These are phyloP conservation scores for Choristoneura fumiferana DNA, from an alignment of 1,140 invertebrate species.

Conservation along the genomic window DNA sequence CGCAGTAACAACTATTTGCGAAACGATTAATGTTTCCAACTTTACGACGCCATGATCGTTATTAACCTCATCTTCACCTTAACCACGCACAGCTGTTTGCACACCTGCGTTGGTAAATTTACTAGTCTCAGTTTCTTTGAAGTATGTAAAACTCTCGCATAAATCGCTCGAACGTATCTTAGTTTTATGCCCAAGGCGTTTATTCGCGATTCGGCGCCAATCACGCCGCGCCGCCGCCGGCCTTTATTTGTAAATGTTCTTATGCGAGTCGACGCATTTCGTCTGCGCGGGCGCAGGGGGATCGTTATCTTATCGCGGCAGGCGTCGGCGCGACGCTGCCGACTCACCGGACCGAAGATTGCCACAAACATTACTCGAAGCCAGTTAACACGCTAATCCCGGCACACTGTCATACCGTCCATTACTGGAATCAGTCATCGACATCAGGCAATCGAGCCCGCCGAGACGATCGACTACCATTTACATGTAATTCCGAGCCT, in stretches of 20 bases:
- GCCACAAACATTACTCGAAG: slow-evolving; percentile 30
- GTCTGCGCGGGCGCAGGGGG: slow-evolving; percentile 32
- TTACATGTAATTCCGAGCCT: slow-evolving; percentile 40
- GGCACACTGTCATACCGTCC: slow-evolving; percentile 26
- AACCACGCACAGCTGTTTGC: slow-evolving; percentile 33
- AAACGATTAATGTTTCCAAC: slow-evolving; percentile 27
- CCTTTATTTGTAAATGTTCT: slow-evolving; percentile 58
- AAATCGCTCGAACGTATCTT: slow-evolving; percentile 29
- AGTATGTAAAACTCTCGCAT: slow-evolving; percentile 30
- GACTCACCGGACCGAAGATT: slow-evolving; percentile 38
- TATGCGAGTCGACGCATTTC: slow-evolving; percentile 35
- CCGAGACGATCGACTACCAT: slow-evolving; percentile 35
- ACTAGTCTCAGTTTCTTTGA: slow-evolving; percentile 8
- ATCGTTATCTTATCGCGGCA: slow-evolving; percentile 61
- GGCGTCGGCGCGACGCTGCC: slow-evolving; percentile 49
- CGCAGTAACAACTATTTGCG: too few species aligned
- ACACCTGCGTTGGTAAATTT: slow-evolving; percentile 41
- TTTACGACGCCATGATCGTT: slow-evolving; percentile 37
- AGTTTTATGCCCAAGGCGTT: slow-evolving; percentile 29
- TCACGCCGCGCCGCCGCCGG: slow-evolving; percentile 35
- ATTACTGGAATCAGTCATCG: slow-evolving; percentile 36
- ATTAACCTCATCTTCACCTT: slow-evolving; percentile 38
- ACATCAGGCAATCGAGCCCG: slow-evolving; percentile 35
- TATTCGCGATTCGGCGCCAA: slow-evolving; percentile 43
- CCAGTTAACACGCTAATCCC: slow-evolving; percentile 13